A percentile compares a stretch with the other conserved stretches of the same genome.
These are phyloP conservation scores for Hipposideros larvatus DNA, from an alignment of 2,797 vertebrate genomes.

Conservation along the genomic window DNA sequence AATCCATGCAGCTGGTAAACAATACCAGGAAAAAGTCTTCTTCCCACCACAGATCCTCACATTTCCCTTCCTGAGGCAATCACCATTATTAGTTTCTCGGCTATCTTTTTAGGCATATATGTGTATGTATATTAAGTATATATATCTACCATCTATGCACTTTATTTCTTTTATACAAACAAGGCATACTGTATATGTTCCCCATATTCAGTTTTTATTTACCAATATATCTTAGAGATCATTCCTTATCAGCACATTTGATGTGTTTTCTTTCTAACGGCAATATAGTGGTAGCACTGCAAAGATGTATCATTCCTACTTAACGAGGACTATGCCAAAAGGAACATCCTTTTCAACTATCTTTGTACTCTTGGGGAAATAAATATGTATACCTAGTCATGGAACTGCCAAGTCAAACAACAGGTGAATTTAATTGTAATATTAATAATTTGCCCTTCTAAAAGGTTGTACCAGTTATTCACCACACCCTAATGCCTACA, in stretches of 20 bases:
- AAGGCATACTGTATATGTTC: background rate
- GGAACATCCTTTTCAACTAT: background rate
- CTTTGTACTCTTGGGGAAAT: background rate
- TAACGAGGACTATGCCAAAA: background rate
- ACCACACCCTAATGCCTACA: background rate
- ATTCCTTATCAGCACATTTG: background rate
- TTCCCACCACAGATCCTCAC: background rate
- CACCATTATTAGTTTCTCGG: background rate
- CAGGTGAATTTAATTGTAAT: background rate
- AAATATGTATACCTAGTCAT: background rate
- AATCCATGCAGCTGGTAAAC: background rate
- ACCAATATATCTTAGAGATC: background rate
- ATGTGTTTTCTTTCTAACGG: background rate
- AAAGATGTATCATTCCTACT: background rate
- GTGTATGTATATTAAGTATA: background rate
- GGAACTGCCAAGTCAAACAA: background rate
- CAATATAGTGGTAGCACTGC: background rate
- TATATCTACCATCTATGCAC: background rate
- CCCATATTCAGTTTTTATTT: background rate
- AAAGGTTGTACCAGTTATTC: background rate
- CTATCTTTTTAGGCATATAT: background rate
- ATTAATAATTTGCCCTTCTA: background rate
- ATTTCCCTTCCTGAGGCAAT: background rate
- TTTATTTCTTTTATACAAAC: slow-evolving; percentile 28
- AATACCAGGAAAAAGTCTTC: background rate